Percentiles rank a stretch among this genome's conserved stretches.
phyloP scores from a whole-genome alignment of 2,113 vertebrate genomes.

The Furnarius figulus region DNA sequence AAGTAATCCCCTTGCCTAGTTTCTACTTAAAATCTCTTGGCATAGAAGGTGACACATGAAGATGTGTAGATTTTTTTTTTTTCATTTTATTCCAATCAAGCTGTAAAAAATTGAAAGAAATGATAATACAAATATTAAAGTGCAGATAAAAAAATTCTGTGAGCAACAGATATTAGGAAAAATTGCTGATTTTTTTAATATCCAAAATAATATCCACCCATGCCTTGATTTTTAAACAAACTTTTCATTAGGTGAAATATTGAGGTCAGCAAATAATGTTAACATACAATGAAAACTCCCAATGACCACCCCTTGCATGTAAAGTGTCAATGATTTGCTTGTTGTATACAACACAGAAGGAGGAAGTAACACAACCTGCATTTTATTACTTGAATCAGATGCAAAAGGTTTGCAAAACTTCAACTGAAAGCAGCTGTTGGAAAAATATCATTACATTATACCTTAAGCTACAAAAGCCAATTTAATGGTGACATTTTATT shows the following conservation, averaged over 20 bases:
- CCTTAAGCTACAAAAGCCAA: constrained; percentile 78
- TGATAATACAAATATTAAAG: neutral
- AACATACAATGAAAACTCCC: constrained; percentile 40
- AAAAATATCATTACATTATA: constrained; percentile 77
- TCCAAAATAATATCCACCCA: neutral
- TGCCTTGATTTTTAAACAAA: neutral
- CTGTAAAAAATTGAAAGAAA: neutral
- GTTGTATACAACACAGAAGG: constrained; percentile 65
- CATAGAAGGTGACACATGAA: neutral
- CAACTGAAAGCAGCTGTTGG: constrained; percentile 80
- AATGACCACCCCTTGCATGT: constrained; percentile 43
- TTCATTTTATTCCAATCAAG: neutral
- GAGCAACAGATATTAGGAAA: neutral
- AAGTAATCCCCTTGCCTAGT: neutral
- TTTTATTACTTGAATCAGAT: constrained; percentile 78
- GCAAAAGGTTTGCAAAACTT: constrained; percentile 72
- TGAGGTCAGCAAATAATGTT: constrained; percentile 49
- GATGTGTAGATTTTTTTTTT: neutral
- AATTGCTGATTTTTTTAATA: neutral
- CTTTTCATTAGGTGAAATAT: neutral
- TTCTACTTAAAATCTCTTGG: neutral
- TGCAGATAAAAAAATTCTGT: neutral
- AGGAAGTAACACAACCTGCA: constrained; percentile 76
- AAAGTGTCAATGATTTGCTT: constrained; percentile 55
- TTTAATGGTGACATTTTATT: constrained; percentile 83